Evolutionary conservation across 2,797 vertebrate genomes (phyloP).

Genomic region (Ficedula albicollis): DNA sequence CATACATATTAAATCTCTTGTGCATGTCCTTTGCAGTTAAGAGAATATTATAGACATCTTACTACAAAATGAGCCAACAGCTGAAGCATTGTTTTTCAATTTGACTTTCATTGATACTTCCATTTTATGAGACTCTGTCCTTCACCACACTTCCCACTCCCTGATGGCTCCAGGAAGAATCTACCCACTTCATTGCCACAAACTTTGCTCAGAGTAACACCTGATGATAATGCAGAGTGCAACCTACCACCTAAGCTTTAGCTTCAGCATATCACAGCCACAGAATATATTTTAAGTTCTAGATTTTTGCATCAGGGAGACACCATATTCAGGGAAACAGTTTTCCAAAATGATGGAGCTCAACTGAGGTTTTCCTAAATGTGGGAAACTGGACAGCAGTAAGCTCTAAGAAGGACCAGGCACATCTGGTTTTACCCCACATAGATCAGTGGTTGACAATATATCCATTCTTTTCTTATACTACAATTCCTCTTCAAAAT

Average conservation of each 20-base stretch:
- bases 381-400: not conserved
- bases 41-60: not conserved
- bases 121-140: not conserved
- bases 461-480: not conserved
- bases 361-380: not conserved
- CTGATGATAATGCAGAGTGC: not conserved
- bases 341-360: not conserved
- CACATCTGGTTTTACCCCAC: not conserved
- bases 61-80: not conserved
- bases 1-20: conserved; percentile 17
- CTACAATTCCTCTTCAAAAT: not conserved
- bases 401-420: not conserved
- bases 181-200: not conserved
- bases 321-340: not conserved
- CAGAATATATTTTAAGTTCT: not conserved
- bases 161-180: not conserved
- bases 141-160: not conserved
- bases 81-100: not conserved
- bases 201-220: not conserved
- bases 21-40: not conserved
- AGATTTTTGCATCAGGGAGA: not conserved
- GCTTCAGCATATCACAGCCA: not conserved
- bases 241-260: not conserved
- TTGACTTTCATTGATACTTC: not conserved
- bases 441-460: not conserved